Evolutionary conservation across 2,797 vertebrate genomes (phyloP).

Genomic region (Clamator glandarius): DNA sequence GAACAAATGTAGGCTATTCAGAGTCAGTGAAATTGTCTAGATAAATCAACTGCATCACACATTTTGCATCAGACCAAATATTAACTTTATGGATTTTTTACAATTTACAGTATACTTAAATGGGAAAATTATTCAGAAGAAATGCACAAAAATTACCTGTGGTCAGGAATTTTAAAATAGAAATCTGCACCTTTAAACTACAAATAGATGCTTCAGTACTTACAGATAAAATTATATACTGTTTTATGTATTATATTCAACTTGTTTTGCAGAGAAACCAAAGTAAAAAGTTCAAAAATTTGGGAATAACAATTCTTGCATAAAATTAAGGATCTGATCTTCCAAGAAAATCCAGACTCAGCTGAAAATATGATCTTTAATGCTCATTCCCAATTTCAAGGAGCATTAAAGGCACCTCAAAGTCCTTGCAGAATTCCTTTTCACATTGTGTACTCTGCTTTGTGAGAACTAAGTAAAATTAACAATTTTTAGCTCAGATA

Average conservation of each 20-base stretch:
- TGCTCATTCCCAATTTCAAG: background rate
- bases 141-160: background rate
- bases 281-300: background rate
- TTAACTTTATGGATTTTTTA: constrained; percentile 16
- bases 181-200: background rate
- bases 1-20: background rate
- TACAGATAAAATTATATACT: background rate
- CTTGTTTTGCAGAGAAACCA: background rate
- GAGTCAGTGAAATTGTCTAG: background rate
- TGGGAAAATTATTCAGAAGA: background rate
- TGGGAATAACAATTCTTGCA: background rate
- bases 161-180: background rate
- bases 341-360: background rate
- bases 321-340: background rate
- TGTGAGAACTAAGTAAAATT: background rate
- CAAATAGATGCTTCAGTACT: background rate
- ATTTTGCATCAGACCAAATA: constrained; percentile 33
- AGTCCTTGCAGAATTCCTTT: background rate
- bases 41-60: constrained; percentile 25
- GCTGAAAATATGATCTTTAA: background rate
- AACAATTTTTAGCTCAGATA: background rate
- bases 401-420: background rate
- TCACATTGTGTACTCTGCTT: background rate
- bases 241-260: background rate
- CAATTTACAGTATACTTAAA: background rate